Base-by-base conservation (phyloP, 92 coral and sea anemone genomes). In the Parazoanthus darwini region DNA sequence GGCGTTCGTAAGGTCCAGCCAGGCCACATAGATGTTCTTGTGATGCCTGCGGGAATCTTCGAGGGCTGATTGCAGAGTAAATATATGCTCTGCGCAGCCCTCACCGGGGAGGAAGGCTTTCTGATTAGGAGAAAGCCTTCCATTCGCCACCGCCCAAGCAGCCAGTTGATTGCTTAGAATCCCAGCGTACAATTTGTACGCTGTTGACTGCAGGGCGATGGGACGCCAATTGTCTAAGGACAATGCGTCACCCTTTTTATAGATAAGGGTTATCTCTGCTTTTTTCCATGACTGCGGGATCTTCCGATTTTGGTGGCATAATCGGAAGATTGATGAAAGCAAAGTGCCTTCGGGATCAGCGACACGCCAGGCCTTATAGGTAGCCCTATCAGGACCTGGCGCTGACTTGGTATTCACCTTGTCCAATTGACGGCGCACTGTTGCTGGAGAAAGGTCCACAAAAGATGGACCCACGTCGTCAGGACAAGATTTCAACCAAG, bases 81-180 rank as follows among this genome's bases (percentile, higher is more conserved):
- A 89, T 1, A 86, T 82, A 15, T 89, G 91, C 66, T 89, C 91
- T 35, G 78, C 39, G 43, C 88, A 89, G 33, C 88, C 91, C 54
- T 82, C 91, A 25, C 70, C 37, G 26, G 88, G 91, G 22, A 50
- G 78, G 25, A 86, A 85, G 43, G 87, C 79, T 54, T 82, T 89
- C 58, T 81, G 91, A 1, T 82, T 39, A 0, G 74, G 4, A 0
- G 91, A 82, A 8, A 82, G 44, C 38, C 37, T 75, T 16, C 78
- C 43, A 2, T 81, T 37, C 22, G 13, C 37, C 4, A 78, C 20
- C 22, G 85, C 63, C 25, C 26, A 87, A 10, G n/a, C 66, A 74
- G 90, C 65, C 36, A 77, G 3, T 25, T 43, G 43, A 5, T 25
- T 16, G 11, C 82, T 48, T 0, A 48, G 11, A 0, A 78, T 10